Evolutionary conservation across 2,113 vertebrate genomes (phyloP).

Genomic region (Xyliphius kryptos): DNA sequence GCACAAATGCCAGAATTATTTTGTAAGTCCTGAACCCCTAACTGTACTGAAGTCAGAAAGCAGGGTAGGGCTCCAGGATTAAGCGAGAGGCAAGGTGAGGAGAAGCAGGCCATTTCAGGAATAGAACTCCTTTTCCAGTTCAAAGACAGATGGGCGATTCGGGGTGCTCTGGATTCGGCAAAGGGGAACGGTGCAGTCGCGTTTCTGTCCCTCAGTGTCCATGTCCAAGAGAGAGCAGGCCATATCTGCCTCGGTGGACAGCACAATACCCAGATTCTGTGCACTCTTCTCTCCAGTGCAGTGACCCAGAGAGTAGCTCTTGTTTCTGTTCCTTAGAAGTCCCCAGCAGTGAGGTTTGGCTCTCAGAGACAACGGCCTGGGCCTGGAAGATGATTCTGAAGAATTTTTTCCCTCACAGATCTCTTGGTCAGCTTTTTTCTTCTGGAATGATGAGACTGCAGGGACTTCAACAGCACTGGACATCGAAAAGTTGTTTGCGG

Average conservation of each 20-base stretch:
- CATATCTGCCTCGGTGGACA: constrained; percentile 57
- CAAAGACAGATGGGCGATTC: constrained; percentile 64
- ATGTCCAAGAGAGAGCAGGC: constrained; percentile 78
- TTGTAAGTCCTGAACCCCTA: too few relatives aligned
- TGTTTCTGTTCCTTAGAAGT: constrained; percentile 62
- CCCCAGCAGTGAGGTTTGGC: constrained; percentile 65
- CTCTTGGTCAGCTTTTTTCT: too few relatives aligned
- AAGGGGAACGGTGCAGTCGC: constrained; percentile 79
- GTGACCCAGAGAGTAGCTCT: constrained; percentile 64
- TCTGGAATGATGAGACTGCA: too few relatives aligned
- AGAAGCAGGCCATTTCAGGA: too few relatives aligned
- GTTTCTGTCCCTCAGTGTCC: constrained; percentile 79
- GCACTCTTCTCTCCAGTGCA: constrained; percentile 53
- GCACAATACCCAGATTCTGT: constrained; percentile 52
- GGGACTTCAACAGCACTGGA: too few relatives aligned
- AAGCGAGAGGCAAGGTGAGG: too few relatives aligned
- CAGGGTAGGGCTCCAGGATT: too few relatives aligned
- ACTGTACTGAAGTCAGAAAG: too few relatives aligned
- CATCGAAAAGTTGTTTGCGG: too few relatives aligned
- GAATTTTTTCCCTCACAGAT: too few relatives aligned
- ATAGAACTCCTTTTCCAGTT: constrained; percentile 84
- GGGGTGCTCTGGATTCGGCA: constrained; percentile 75
- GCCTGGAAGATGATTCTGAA: too few relatives aligned
- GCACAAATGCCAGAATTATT: too few relatives aligned
- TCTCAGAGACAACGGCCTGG: constrained; percentile 64